Percentiles rank a stretch among this genome's conserved stretches.
These are phyloP conservation scores for Coelopa pilipes DNA, from an alignment of 2,888 invertebrate genomes.

Conservation along the genomic window DNA sequence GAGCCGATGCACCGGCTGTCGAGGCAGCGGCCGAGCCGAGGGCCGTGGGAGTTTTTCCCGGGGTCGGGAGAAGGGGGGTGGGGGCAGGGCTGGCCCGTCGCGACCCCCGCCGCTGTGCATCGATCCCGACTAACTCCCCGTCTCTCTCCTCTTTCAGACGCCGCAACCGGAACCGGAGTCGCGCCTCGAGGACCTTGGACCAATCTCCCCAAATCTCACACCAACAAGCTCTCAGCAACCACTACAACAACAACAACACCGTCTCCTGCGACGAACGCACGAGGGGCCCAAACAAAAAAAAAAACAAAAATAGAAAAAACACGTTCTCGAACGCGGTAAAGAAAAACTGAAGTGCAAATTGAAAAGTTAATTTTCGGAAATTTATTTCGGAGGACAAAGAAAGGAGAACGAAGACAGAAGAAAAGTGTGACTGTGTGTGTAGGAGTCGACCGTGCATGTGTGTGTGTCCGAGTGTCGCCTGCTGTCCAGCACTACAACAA, in stretches of 20 bases:
- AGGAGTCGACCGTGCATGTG: neutral
- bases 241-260: constrained; percentile 24
- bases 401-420: neutral
- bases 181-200: constrained; percentile 24
- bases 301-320: too few species aligned
- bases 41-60: too few species aligned
- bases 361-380: too few species aligned
- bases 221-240: neutral
- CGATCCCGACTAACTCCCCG: neutral
- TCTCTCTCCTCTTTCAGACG: neutral
- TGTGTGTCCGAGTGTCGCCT: constrained; percentile 30
- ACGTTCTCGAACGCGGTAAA: too few species aligned
- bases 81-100: too few species aligned
- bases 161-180: neutral
- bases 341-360: too few species aligned
- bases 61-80: too few species aligned
- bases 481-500: constrained; percentile 28
- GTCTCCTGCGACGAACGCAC: too few species aligned
- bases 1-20: too few species aligned
- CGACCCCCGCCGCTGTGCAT: neutral
- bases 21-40: too few species aligned
- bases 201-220: constrained; percentile 18
- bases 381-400: neutral
- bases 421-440: neutral
- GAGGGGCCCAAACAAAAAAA: too few species aligned